Conservation (phyloP, 1,140 invertebrate species). For the Pectinophora gossypiella region DNA sequence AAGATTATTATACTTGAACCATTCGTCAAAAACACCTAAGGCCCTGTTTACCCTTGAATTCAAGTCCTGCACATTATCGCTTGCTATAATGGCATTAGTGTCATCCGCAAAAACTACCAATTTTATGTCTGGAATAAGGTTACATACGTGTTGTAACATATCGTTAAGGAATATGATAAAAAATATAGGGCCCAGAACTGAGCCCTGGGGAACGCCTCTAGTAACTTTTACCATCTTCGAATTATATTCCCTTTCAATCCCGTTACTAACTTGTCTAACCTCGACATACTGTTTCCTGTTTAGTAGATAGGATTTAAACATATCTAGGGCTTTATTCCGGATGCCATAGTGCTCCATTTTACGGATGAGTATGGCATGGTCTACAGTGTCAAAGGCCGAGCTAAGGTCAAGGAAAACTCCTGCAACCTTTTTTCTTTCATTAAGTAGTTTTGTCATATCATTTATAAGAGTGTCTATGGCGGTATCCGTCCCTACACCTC, state of each 20-base stretch:
- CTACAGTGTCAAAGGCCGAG: no score
- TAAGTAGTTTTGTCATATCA: background rate
- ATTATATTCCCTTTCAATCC: no score
- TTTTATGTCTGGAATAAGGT: no score
- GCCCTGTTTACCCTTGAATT: background rate
- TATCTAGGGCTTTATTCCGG: no score
- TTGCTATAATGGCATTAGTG: background rate
- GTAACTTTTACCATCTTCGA: no score
- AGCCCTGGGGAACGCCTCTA: background rate
- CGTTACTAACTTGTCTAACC: no score
- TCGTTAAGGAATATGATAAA: background rate
- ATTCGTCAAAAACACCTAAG: background rate
- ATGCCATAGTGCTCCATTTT: no score
- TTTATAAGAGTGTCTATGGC: slow-evolving; percentile 7
- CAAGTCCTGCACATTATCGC: background rate
- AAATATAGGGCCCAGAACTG: background rate
- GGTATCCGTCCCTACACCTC: background rate
- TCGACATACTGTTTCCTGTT: background rate
- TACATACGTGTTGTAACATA: background rate
- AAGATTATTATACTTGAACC: background rate
- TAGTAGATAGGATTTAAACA: no score
- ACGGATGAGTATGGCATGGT: no score
- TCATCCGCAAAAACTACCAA: background rate
- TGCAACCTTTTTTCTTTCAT: background rate
- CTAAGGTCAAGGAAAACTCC: background rate